phyloP scores from a whole-genome alignment of 2,888 invertebrate species.

The Xylophagus ater region DNA sequence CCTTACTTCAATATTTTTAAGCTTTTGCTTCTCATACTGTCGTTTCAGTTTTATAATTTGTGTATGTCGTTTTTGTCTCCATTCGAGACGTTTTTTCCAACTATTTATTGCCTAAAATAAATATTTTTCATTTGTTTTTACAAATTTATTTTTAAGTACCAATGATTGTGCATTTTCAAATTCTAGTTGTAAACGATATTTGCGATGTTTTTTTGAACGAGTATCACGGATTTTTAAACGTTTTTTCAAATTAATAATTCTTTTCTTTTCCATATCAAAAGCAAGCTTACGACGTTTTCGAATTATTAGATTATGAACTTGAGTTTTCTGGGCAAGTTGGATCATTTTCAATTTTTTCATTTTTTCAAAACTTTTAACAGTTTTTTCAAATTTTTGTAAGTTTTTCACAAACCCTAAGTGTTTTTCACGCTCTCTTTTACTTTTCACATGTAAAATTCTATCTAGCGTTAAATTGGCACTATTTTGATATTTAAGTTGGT shows the following conservation, averaged over 20 bases:
- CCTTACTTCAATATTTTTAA: not conserved
- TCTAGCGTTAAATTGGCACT: not conserved
- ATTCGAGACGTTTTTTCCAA: slow-evolving; percentile 4
- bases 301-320: slow-evolving; percentile 24
- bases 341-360: slow-evolving; percentile 21
- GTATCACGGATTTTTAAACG: slow-evolving; percentile 29
- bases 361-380: slow-evolving; percentile 23
- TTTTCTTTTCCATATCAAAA: slow-evolving; percentile 28
- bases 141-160: slow-evolving; percentile 13
- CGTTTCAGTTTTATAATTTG: too few relatives aligned
- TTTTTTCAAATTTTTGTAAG: slow-evolving; percentile 21
- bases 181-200: slow-evolving; percentile 2
- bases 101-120: slow-evolving; percentile 7
- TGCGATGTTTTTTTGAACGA: slow-evolving; percentile 26
- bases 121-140: slow-evolving; percentile 8
- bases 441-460: slow-evolving; percentile 23
- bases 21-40: too few relatives aligned
- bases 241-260: slow-evolving; percentile 33
- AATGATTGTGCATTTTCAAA: not conserved
- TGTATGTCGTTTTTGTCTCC: not conserved
- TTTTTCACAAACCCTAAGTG: slow-evolving; percentile 18
- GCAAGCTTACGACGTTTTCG: slow-evolving; percentile 24
- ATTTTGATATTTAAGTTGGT: not conserved
- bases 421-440: slow-evolving; percentile 19
- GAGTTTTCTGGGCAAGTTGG: slow-evolving; percentile 25